Conservation (phyloP, 2,888 invertebrate species). For the Euzophera pinguis region DNA sequence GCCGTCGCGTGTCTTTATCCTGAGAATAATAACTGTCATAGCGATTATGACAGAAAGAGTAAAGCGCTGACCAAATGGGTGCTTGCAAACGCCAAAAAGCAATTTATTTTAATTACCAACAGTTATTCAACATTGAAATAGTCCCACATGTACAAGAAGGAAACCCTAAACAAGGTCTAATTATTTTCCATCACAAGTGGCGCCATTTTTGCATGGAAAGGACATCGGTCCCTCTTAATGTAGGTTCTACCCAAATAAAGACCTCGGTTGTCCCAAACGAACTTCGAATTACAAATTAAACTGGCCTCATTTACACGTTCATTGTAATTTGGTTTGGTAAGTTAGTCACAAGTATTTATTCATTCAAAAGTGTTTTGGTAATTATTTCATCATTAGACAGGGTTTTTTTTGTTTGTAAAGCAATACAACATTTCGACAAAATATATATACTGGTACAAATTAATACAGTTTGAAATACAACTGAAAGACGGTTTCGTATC, state of each 20-base stretch:
- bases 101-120: background rate
- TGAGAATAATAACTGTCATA: no score
- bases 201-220: conserved; percentile 35
- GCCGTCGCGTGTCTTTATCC: no score
- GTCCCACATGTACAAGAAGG: conserved; percentile 17
- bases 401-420: no score
- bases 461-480: no score
- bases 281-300: conserved; percentile 61
- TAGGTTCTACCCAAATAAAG: conserved; percentile 47
- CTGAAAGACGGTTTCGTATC: no score
- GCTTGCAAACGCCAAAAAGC: background rate
- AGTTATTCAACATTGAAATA: conserved; percentile 11
- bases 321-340: conserved; percentile 1
- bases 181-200: conserved; percentile 47
- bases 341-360: no score
- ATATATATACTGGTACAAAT: no score
- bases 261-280: conserved; percentile 54
- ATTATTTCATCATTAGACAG: no score
- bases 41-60: no score
- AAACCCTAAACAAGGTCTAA: conserved; percentile 38
- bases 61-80: no score
- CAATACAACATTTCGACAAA: no score
- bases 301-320: conserved; percentile 37
- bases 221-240: conserved; percentile 41
- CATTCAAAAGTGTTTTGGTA: no score